Percentiles rank a stretch among this genome's conserved stretches.
Conservation (phyloP, 2,113 vertebrate genomes). For the Typhlomys cinereus region DNA sequence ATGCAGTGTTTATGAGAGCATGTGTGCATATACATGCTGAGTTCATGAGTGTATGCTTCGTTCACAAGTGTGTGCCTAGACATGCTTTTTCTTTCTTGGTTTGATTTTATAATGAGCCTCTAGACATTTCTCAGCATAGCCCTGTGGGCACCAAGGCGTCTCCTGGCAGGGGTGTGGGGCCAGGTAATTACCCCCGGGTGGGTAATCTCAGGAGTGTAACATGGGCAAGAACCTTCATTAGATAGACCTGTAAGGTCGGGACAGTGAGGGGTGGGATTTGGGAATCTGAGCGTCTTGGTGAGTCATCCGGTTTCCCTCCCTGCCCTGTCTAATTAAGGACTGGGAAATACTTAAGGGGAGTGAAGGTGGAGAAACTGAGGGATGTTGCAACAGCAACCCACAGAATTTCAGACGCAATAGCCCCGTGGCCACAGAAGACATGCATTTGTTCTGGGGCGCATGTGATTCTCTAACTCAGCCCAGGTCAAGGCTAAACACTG, state of each 20-base stretch:
- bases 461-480: not conserved
- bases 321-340: not conserved
- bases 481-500: not conserved
- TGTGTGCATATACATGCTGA: too few relatives aligned
- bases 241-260: not conserved
- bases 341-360: not conserved
- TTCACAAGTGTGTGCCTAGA: too few relatives aligned
- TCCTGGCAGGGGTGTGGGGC: not conserved
- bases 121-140: conserved; percentile 3
- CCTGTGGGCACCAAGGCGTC: not conserved
- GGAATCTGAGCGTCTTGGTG: not conserved
- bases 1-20: too few relatives aligned
- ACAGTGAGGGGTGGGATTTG: not conserved
- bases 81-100: not conserved
- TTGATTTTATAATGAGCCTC: not conserved
- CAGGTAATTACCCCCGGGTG: not conserved
- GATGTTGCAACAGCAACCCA: not conserved
- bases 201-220: not conserved
- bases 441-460: not conserved
- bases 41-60: too few relatives aligned
- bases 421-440: not conserved
- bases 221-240: not conserved
- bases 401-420: not conserved
- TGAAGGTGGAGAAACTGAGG: not conserved
- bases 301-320: conserved; percentile 1